A percentile compares a stretch with the other conserved stretches of the same genome.
Conservation (phyloP, 2,888 invertebrate species). For the Drosophila nigritarsus region DNA sequence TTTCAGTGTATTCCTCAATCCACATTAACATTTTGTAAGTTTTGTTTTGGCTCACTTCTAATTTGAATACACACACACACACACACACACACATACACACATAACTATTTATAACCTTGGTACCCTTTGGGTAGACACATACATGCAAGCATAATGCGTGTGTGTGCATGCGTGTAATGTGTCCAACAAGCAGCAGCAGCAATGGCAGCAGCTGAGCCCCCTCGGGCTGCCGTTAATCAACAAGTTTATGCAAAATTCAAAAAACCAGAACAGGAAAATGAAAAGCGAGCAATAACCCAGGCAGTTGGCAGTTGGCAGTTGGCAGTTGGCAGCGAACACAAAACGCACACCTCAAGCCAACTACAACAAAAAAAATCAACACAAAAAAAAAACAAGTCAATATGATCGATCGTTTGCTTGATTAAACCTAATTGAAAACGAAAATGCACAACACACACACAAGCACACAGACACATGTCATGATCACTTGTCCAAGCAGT, state of each 20-base stretch:
- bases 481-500: constrained; percentile 68
- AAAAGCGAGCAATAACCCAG: constrained; percentile 78
- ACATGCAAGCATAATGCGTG: not conserved
- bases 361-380: constrained; percentile 21
- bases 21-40: not conserved
- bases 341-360: constrained; percentile 77
- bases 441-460: constrained; percentile 68
- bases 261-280: constrained; percentile 77
- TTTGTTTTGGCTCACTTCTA: constrained; percentile 4
- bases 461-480: constrained; percentile 50
- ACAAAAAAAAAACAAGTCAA: constrained; percentile 69
- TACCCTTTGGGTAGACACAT: constrained; percentile 43
- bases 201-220: constrained; percentile 68
- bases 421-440: constrained; percentile 81
- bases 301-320: constrained; percentile 39
- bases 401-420: constrained; percentile 81
- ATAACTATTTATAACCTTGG: constrained; percentile 39
- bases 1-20: no score
- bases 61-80: constrained; percentile 1
- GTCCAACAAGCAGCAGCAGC: constrained; percentile 51
- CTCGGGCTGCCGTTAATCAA: constrained; percentile 74
- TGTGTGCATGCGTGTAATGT: constrained; percentile 27
- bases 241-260: constrained; percentile 77
- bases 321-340: constrained; percentile 21
- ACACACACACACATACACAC: not conserved